Base-by-base conservation (phyloP, 2,888 invertebrate species). In the Apamea monoglypha region DNA sequence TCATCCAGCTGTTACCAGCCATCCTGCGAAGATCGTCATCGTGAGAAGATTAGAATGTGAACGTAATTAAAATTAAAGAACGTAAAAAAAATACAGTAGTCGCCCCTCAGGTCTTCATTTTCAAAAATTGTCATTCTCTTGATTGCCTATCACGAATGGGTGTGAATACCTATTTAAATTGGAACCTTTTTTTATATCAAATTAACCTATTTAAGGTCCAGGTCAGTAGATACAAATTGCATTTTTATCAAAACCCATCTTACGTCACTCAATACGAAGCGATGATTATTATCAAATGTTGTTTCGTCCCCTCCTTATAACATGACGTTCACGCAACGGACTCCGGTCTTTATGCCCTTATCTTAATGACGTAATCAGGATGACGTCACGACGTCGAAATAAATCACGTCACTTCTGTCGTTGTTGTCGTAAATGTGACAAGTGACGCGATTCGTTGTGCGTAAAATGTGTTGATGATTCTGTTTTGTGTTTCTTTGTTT, bases 341-440 rank as follows among this genome's bases (percentile, higher is more conserved):
- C 64, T 68, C 47, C 61, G 63, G 56, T 72, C 80, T 68, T 47
- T 84, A 84, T 36, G 32, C n/a, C 16, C 80, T 72, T 85, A 87
- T 87, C 86, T 85, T 81, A 89, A 89, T 87, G 83, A 89, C 81
- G 78, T 77, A 78, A 89, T 87, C 88, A 79, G 80, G 29, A 59
- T 74, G 82, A 84, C 85, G 85, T 82, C 75, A 82, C 68, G 66
- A 53, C 59, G 74, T 66, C 69, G 59, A 77, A 74, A 85, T 85
- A 87, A 85, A 85, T 87, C 84, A 84, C 70, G 87, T 67, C 80
- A 87, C 81, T 64, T 72, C 68, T 59, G 75, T 74, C 47, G 61
- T 32, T 68, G 32, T 56, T 44, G 66, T 75, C 76, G 84, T 80
- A 78, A 84, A 78, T 67, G 66, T 29, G 69, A 61, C 44, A 67